These are phyloP conservation scores for Drosophila ohnishii DNA, from an alignment of 1,140 invertebrate genomes.

Conservation along the genomic window DNA sequence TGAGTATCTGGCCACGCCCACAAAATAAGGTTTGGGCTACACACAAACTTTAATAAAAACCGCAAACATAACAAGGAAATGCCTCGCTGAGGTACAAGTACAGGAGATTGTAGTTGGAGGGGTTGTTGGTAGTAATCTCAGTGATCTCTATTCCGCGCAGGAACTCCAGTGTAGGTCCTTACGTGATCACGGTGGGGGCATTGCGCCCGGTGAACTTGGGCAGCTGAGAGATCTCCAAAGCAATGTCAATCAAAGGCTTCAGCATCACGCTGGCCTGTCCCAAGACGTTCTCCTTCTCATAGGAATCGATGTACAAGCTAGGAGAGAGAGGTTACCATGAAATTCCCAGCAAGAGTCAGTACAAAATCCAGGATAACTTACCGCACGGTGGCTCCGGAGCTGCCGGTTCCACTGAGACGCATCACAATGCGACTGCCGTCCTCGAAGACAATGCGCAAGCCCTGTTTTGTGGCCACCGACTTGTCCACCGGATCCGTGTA, in stretches of 20 bases:
- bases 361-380: constrained; percentile 46
- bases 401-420: constrained; percentile 98
- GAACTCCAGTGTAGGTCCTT: constrained; percentile 82
- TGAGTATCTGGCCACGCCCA: constrained; percentile 64
- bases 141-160: not conserved
- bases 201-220: constrained; percentile 93
- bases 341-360: not conserved
- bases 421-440: constrained; percentile 97
- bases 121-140: constrained; percentile 16
- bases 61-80: constrained; percentile 58
- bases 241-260: constrained; percentile 94
- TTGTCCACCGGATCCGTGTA: constrained; percentile 97
- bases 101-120: constrained; percentile 32
- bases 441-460: constrained; percentile 95
- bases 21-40: constrained; percentile 53
- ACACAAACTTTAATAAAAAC: constrained; percentile 62
- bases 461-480: constrained; percentile 95
- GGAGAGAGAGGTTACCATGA: constrained; percentile 15
- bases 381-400: constrained; percentile 96
- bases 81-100: constrained; percentile 46
- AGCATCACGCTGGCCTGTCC: constrained; percentile 93
- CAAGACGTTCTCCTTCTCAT: constrained; percentile 89
- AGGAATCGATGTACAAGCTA: constrained; percentile 96
- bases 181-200: constrained; percentile 98
- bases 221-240: constrained; percentile 93